Evolutionary conservation across 2,888 invertebrate genomes (phyloP).

Genomic region (Bibio marci): DNA sequence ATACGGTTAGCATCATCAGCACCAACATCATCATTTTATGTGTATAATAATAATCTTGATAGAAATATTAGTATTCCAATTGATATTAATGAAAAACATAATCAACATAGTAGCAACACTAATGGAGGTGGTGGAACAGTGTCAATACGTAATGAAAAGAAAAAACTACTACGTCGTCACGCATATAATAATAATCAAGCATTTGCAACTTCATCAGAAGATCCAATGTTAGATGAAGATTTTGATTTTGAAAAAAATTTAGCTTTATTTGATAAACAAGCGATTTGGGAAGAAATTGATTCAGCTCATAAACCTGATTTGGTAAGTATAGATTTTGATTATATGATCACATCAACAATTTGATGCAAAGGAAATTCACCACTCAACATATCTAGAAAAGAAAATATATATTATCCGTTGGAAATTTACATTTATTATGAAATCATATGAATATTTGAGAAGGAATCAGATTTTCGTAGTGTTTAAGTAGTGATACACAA

Average conservation of each 20-base stretch:
- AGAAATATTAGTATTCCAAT: constrained; percentile 19
- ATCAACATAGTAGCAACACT: not conserved
- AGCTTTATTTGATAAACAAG: constrained; percentile 76
- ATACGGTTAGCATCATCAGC: no score
- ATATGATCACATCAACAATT: no score
- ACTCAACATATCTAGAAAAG: constrained; percentile 24
- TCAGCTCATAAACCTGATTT: constrained; percentile 41
- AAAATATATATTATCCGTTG: constrained; percentile 26
- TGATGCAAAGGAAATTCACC: no score
- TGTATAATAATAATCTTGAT: constrained; percentile 8
- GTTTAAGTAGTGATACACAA: no score
- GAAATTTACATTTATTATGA: no score
- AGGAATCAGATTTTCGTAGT: no score
- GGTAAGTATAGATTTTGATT: constrained; percentile 24
- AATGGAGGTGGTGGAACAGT: not conserved
- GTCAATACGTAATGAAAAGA: constrained; percentile 9
- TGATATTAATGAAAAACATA: constrained; percentile 15
- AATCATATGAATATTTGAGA: no score
- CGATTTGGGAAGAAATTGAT: constrained; percentile 59
- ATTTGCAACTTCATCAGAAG: constrained; percentile 26
- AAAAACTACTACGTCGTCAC: constrained; percentile 17
- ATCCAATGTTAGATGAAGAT: constrained; percentile 37
- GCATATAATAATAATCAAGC: constrained; percentile 22
- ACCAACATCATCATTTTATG: no score
- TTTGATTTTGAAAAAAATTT: constrained; percentile 93